Evolutionary conservation across 2,113 vertebrate genomes (phyloP), one percentile per base, ranked within the genome.

Genomic region (Hydrolagus affinis): DNA sequence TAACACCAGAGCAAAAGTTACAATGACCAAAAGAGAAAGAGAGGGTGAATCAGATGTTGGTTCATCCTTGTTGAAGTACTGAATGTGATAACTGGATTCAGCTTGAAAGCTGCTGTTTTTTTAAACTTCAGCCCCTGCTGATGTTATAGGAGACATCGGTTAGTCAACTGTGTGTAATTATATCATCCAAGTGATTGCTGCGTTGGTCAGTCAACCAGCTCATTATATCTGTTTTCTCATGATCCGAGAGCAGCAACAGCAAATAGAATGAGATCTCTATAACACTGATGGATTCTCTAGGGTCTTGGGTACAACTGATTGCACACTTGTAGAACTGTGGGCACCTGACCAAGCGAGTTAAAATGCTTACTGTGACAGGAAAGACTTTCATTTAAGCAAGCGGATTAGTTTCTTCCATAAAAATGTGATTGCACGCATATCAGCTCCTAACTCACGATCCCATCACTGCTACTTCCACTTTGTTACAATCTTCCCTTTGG

Each of bases 111-210:
- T 62, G 62, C n/a, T 78, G 57, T 25, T 12, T 28, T 25, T 44
- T 78, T 60, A 44, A 44, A 44, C 21, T 78, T 78, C 28, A 25
- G n/a, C 17, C 60, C 28, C 77, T 28, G 66, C 60, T 30, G 60
- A 66, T 66, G 66, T 66, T 66, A 62, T 30, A 59, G 60, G 23
- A 83, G 30, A 17, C 8, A 30, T 30, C 28, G 66, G 25, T 30
- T 66, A 83, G 23, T 32, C 78, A 83, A 62, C 66, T 62, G 66
- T 23, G 56, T 12, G 10, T 62, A 83, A 83, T 66, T 30, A 28
- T 44, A 44, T 44, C 60, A 83, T 66, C 78, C 15, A 83, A 62
- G 62, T 30, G 64, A 75, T 68, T 83, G 25, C 78, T 66, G 78
- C 60, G 66, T 32, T n/a, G 60, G 62, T n/a, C 23, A 64, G 62